phyloP scores from a whole-genome alignment of 2,797 vertebrate genomes.

The Perdix hodgsoniae region DNA sequence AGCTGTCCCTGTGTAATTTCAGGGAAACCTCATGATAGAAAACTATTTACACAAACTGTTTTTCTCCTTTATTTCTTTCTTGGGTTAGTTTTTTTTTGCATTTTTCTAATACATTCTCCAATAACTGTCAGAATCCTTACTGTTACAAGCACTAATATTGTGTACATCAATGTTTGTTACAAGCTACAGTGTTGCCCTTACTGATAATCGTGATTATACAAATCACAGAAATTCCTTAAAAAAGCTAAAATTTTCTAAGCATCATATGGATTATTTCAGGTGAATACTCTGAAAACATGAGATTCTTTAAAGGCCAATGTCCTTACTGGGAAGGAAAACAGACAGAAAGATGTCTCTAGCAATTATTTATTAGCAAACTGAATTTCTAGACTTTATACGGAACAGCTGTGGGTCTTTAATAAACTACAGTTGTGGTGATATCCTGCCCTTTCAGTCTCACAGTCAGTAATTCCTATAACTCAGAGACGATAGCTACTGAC shows the following conservation, averaged over 20 bases:
- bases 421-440: not conserved
- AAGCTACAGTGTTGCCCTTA: not conserved
- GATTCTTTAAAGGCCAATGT: not conserved
- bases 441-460: not conserved
- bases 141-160: not conserved
- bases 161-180: not conserved
- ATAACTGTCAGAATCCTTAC: not conserved
- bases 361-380: not conserved
- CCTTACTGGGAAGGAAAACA: not conserved
- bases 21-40: not conserved
- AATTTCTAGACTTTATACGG: not conserved
- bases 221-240: not conserved
- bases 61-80: not conserved
- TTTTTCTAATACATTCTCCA: not conserved
- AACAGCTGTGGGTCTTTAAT: not conserved
- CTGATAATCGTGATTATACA: not conserved
- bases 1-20: no score
- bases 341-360: not conserved
- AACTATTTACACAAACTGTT: rapidly evolving
- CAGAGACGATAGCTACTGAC: not conserved
- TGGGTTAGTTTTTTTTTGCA: not conserved
- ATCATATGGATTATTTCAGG: not conserved
- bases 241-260: not conserved
- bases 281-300: not conserved
- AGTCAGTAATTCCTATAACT: not conserved